Evolutionary conservation across 2,888 invertebrate genomes (phyloP).

Genomic region (Parapristionchus giblindavisi): DNA sequence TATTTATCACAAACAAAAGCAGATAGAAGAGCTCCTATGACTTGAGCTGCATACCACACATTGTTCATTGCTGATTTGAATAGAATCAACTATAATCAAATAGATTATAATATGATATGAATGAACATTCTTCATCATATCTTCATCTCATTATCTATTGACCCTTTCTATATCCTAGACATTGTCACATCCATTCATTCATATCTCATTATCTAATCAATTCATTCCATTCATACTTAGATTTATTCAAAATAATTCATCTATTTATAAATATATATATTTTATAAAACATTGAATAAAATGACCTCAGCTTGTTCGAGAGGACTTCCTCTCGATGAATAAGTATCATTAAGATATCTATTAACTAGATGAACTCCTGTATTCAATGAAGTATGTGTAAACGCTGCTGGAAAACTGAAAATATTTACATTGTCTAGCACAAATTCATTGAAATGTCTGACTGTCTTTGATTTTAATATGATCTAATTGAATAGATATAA

Average conservation of each 20-base stretch:
- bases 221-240: background rate
- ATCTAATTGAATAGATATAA: constrained; percentile 40
- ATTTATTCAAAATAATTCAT: background rate
- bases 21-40: constrained; percentile 58
- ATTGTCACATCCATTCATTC: constrained; percentile 1
- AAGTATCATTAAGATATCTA: constrained; percentile 59
- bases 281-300: too few relatives aligned
- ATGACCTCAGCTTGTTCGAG: constrained; percentile 51
- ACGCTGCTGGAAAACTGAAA: constrained; percentile 44
- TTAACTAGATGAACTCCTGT: constrained; percentile 63
- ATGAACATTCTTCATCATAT: too few relatives aligned
- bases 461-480: background rate
- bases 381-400: constrained; percentile 63
- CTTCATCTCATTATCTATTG: too few relatives aligned
- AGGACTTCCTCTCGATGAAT: constrained; percentile 49
- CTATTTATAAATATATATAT: too few relatives aligned
- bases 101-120: background rate
- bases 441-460: background rate
- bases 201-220: background rate
- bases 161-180: too few relatives aligned
- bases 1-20: constrained; percentile 61
- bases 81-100: constrained; percentile 43
- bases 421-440: background rate
- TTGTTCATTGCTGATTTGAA: constrained; percentile 52
- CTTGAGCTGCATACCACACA: constrained; percentile 64